Evolutionary conservation across 1,140 invertebrate species (phyloP).

Genomic region (Drosophila equinoxialis): DNA sequence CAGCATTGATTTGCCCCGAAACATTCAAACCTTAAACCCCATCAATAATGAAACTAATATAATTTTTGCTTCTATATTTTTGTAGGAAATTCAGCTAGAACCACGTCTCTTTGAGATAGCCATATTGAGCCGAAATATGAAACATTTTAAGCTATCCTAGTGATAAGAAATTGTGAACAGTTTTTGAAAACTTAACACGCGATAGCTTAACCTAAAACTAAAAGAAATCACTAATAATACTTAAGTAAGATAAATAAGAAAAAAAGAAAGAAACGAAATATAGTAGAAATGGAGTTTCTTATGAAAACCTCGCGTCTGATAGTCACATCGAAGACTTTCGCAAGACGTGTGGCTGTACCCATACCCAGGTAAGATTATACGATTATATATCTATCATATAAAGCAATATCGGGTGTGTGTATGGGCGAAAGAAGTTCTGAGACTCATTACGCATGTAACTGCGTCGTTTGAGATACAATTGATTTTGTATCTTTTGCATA

Average conservation of each 20-base stretch:
- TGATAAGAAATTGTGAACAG: conserved; percentile 15
- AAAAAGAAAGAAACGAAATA: neutral
- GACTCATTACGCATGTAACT: conserved; percentile 74
- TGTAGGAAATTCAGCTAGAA: conserved; percentile 75
- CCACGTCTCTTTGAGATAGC: conserved; percentile 80
- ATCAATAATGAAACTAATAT: conserved; percentile 31
- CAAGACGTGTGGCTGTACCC: conserved; percentile 76
- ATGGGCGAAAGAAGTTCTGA: conserved; percentile 23
- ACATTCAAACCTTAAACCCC: neutral
- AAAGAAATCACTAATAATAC: neutral
- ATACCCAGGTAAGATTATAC: conserved; percentile 75
- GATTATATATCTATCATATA: neutral
- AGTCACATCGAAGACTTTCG: conserved; percentile 75
- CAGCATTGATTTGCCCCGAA: conserved; percentile 3
- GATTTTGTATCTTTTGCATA: conserved; percentile 29
- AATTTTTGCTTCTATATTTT: conserved; percentile 33
- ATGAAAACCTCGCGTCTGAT: conserved; percentile 82
- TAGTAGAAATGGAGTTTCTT: conserved; percentile 72
- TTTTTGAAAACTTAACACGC: conserved; percentile 25
- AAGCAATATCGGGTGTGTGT: neutral
- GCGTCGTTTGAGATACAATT: conserved; percentile 60
- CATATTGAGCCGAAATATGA: conserved; percentile 78
- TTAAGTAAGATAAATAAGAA: neutral
- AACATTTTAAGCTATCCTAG: conserved; percentile 58
- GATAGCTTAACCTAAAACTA: conserved; percentile 19